These are phyloP conservation scores for Mimas tiliae DNA, from an alignment of 2,888 invertebrate genomes.

Conservation along the genomic window DNA sequence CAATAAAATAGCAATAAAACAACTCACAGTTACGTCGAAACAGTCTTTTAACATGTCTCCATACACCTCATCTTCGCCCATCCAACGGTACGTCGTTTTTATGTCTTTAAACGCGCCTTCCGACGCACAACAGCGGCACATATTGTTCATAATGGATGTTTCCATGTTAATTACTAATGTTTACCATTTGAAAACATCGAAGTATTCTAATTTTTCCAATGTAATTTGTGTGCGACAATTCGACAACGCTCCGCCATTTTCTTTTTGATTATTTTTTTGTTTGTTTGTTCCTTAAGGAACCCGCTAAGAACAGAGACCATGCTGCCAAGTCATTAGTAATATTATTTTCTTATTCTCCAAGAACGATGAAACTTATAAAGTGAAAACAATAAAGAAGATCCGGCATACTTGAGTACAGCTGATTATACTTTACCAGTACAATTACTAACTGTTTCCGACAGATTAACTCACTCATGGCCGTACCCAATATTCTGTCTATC, in stretches of 20 bases:
- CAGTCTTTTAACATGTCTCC: conserved; percentile 75
- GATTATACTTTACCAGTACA: too few relatives aligned
- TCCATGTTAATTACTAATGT: conserved; percentile 54
- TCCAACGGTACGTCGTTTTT: conserved; percentile 69
- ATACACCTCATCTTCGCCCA: conserved; percentile 76
- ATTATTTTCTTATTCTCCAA: too few relatives aligned
- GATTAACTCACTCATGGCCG: too few relatives aligned
- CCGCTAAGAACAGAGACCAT: too few relatives aligned
- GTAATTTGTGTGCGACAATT: conserved; percentile 9
- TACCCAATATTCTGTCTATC: too few relatives aligned
- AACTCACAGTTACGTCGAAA: conserved; percentile 73
- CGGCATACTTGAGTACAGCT: too few relatives aligned
- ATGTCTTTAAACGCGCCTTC: conserved; percentile 76
- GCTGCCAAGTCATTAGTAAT: too few relatives aligned
- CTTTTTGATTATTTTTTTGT: not conserved
- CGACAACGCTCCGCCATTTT: conserved; percentile 33
- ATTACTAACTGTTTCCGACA: too few relatives aligned
- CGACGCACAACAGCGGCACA: conserved; percentile 79
- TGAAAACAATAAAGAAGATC: too few relatives aligned
- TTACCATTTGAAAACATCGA: conserved; percentile 47
- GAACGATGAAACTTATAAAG: too few relatives aligned
- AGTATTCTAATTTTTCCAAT: not conserved
- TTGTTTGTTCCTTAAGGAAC: too few relatives aligned
- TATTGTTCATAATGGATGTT: conserved; percentile 54
- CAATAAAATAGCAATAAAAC: not conserved